A percentile compares a stretch with the other conserved stretches of the same genome.
Conservation (phyloP, 2,797 vertebrate species). For the Lophius americanus region DNA sequence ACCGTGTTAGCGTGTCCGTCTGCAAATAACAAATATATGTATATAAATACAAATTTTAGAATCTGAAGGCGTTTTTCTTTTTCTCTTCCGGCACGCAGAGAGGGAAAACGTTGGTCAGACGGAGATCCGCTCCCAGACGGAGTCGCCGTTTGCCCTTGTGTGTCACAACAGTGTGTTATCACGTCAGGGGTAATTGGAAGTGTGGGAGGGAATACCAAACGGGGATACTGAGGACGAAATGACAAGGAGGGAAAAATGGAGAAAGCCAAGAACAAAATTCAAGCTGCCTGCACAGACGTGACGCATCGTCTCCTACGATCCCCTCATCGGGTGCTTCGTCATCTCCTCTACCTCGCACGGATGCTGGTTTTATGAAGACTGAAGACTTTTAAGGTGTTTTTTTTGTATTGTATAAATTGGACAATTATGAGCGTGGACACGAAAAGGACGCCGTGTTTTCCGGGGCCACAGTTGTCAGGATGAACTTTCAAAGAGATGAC, state of each 20-base stretch:
- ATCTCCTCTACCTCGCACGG: not conserved
- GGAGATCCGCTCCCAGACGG: slow-evolving; percentile 58
- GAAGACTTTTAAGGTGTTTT: not conserved
- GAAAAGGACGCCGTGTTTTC: slow-evolving; percentile 24
- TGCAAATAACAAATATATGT: no score
- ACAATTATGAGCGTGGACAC: slow-evolving; percentile 16
- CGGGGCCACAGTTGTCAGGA: slow-evolving; percentile 17
- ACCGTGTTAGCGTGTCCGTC: no score
- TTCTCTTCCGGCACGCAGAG: not conserved
- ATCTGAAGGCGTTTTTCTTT: slow-evolving; percentile 10
- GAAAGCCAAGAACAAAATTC: slow-evolving; percentile 38
- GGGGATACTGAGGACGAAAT: slow-evolving; percentile 59
- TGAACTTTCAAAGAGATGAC: slow-evolving; percentile 19
- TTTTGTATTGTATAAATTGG: slow-evolving; percentile 19
- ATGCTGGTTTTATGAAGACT: slow-evolving; percentile 2
- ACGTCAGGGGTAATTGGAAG: slow-evolving; percentile 82
- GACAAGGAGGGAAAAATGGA: slow-evolving; percentile 52
- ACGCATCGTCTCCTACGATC: slow-evolving; percentile 18
- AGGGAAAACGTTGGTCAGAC: slow-evolving; percentile 29
- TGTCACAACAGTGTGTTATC: slow-evolving; percentile 82
- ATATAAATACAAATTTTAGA: slow-evolving; percentile 1
- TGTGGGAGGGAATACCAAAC: slow-evolving; percentile 79
- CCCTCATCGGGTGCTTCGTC: not conserved
- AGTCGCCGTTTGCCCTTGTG: slow-evolving; percentile 76
- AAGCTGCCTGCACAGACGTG: slow-evolving; percentile 29